phyloP scores from a whole-genome alignment of 1,140 invertebrate genomes.

The Drosophila funebris region DNA sequence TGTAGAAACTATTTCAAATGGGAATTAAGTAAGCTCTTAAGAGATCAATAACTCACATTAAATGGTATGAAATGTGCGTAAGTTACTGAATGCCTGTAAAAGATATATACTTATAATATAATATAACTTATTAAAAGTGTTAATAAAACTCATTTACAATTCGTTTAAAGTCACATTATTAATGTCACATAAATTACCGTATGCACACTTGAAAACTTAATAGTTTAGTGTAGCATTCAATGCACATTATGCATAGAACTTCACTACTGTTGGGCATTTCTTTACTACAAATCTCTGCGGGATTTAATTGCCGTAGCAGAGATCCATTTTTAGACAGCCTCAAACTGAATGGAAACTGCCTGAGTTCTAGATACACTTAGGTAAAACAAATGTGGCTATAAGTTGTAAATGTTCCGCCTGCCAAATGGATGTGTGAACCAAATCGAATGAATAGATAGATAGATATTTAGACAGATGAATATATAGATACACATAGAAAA shows the following conservation, averaged over 20 bases:
- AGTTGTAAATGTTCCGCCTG: constrained; percentile 18
- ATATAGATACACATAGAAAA: not conserved
- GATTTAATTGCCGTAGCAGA: constrained; percentile 57
- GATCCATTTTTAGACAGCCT: constrained; percentile 62
- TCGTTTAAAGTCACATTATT: not conserved
- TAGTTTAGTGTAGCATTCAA: constrained; percentile 22
- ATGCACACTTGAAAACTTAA: not conserved
- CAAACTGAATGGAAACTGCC: constrained; percentile 24
- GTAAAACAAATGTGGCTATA: constrained; percentile 48
- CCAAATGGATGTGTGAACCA: constrained; percentile 45
- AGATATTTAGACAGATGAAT: not conserved
- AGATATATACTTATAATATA: too few relatives aligned
- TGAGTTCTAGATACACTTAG: constrained; percentile 29
- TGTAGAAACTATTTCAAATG: constrained; percentile 3
- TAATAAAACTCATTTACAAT: not conserved
- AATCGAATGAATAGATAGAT: not conserved
- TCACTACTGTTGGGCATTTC: constrained; percentile 6
- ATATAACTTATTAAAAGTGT: not conserved
- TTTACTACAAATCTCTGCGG: not conserved
- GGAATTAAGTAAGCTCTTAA: constrained; percentile 3
- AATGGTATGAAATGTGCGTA: not conserved
- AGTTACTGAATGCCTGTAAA: too few relatives aligned
- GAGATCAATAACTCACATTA: not conserved
- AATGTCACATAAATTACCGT: not conserved
- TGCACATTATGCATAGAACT: constrained; percentile 7